Percentiles rank a stretch among this genome's conserved stretches.
These are phyloP conservation scores for Elaphurus davidianus DNA, from an alignment of 2,113 vertebrate genomes.

Conservation along the genomic window DNA sequence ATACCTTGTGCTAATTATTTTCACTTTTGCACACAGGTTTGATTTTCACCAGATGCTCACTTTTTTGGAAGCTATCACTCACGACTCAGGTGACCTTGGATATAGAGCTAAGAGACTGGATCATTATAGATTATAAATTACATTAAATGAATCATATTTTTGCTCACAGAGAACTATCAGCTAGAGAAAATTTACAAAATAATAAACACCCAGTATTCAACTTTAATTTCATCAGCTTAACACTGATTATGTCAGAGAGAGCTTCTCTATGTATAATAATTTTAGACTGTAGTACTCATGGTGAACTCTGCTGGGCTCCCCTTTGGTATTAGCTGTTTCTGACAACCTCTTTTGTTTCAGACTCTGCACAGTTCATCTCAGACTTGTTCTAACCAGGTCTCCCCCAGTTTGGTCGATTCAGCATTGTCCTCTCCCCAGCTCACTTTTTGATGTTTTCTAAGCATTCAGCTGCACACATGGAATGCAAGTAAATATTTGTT, in stretches of 20 bases:
- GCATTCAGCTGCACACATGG: neutral
- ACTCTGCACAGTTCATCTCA: neutral
- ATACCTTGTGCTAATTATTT: neutral
- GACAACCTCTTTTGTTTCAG: neutral
- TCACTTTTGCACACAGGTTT: neutral
- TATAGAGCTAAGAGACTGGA: neutral
- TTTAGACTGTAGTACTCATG: neutral
- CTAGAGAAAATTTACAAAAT: neutral
- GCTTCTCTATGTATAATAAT: neutral
- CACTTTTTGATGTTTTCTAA: conserved; percentile 23
- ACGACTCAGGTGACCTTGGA: neutral
- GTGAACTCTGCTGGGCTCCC: neutral
- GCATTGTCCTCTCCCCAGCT: neutral
- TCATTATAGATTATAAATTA: neutral
- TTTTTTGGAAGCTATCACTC: neutral
- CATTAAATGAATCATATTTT: conserved; percentile 12
- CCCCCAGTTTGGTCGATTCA: neutral
- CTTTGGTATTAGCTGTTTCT: neutral
- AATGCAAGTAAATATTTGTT: conserved; percentile 63
- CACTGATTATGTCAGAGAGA: neutral
- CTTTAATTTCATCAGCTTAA: neutral
- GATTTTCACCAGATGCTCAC: conserved; percentile 6
- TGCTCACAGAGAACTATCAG: neutral
- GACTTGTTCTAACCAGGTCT: neutral
- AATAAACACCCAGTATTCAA: neutral